These are phyloP conservation scores for Tenebrio molitor DNA, from an alignment of 1,140 invertebrate species.

Conservation along the genomic window DNA sequence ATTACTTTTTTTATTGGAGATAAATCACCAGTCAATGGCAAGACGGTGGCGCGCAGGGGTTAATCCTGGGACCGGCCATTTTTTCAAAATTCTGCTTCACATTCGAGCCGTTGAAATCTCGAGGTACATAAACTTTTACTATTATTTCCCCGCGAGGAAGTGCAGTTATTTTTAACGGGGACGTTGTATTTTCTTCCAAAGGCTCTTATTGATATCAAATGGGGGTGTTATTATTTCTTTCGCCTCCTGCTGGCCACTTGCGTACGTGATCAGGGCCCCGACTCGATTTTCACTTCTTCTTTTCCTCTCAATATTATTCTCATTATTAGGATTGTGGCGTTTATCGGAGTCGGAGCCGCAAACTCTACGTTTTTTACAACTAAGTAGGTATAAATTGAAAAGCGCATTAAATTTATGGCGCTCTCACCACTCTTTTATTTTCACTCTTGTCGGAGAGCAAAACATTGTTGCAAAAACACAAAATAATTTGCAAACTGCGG, in stretches of 20 bases:
- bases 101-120: background rate
- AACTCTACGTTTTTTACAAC: background rate
- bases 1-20: conserved; percentile 37
- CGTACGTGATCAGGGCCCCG: conserved; percentile 8
- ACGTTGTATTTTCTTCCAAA: background rate
- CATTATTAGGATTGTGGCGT: background rate
- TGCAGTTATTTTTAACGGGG: conserved; percentile 21
- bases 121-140: conserved; percentile 10
- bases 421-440: background rate
- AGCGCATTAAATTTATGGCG: background rate
- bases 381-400: background rate
- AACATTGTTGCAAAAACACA: no score
- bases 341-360: background rate
- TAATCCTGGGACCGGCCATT: conserved; percentile 2
- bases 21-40: conserved; percentile 32
- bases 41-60: conserved; percentile 10
- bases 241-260: conserved; percentile 14
- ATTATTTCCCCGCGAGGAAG: conserved; percentile 13
- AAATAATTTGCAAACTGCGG: no score
- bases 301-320: background rate
- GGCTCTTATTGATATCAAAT: conserved; percentile 21
- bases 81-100: background rate
- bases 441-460: no score
- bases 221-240: conserved; percentile 13
- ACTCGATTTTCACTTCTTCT: background rate